A percentile compares a stretch with the other conserved stretches of the same genome.
phyloP scores from a whole-genome alignment of 2,797 vertebrate genomes.

The Vireo griseus region DNA sequence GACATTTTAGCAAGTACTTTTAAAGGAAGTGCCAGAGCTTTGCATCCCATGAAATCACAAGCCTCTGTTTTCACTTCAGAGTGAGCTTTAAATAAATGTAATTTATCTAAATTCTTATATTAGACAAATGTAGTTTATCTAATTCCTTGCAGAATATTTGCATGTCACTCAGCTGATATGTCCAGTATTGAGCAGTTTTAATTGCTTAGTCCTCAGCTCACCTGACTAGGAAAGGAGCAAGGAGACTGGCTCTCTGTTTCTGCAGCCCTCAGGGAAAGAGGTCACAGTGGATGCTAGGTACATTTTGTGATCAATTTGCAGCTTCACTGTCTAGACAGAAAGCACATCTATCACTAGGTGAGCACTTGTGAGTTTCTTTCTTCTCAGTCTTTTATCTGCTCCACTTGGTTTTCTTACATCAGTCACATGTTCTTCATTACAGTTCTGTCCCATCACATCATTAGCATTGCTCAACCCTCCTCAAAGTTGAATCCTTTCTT shows the following conservation, averaged over 20 bases:
- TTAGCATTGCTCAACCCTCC: neutral
- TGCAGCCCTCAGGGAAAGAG: neutral
- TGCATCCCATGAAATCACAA: neutral
- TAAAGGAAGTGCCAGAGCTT: neutral
- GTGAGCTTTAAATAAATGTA: neutral
- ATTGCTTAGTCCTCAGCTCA: neutral
- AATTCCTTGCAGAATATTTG: neutral
- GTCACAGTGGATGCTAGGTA: neutral
- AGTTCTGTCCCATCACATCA: neutral
- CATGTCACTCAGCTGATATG: neutral
- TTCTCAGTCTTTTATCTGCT: neutral
- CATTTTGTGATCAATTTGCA: neutral
- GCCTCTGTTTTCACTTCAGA: neutral
- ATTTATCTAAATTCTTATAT: neutral
- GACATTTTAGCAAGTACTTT: neutral
- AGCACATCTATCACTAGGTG: neutral
- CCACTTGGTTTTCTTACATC: neutral
- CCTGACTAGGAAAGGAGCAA: neutral
- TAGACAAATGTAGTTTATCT: neutral
- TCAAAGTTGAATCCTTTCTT: neutral
- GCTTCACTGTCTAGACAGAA: neutral
- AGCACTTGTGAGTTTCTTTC: neutral
- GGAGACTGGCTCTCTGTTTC: neutral
- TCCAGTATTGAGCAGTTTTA: neutral
- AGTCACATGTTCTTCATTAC: neutral